Evolutionary conservation across 2,888 invertebrate genomes (phyloP).

Genomic region (Heliconius ethilla): DNA sequence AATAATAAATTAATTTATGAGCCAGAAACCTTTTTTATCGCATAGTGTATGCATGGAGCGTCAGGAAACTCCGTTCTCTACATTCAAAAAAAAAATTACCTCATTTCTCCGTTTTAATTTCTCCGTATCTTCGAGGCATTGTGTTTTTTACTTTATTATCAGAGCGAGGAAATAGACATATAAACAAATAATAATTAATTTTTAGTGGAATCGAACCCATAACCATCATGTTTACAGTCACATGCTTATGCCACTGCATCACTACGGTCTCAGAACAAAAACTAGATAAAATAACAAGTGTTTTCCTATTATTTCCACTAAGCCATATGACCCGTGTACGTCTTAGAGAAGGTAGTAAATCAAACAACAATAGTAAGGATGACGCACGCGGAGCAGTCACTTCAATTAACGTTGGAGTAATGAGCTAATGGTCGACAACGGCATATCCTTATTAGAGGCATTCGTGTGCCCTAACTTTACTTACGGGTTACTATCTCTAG

Average conservation of each 20-base stretch:
- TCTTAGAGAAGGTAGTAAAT: slow-evolving; percentile 36
- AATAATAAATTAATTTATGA: no score
- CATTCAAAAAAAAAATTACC: no score
- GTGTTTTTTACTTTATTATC: background rate
- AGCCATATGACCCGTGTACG: background rate
- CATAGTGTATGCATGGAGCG: no score
- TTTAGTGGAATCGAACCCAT: background rate
- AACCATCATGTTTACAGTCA: background rate
- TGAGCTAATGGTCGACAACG: slow-evolving; percentile 44
- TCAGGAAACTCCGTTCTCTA: no score
- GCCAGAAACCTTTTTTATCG: no score
- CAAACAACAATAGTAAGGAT: slow-evolving; percentile 42
- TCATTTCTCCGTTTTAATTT: no score
- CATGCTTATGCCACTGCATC: background rate
- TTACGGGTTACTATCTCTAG: background rate
- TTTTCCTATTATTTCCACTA: background rate
- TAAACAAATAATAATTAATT: background rate
- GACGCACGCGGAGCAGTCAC: slow-evolving; percentile 39
- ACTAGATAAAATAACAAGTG: background rate
- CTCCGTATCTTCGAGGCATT: background rate
- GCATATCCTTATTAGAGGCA: slow-evolving; percentile 48
- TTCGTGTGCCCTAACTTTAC: slow-evolving; percentile 19
- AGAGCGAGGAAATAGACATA: background rate
- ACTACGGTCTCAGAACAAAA: background rate
- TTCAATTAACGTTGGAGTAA: slow-evolving; percentile 48